These are phyloP conservation scores for Neotragus pygmaeus DNA, from an alignment of 2,113 vertebrate genomes.

Conservation along the genomic window DNA sequence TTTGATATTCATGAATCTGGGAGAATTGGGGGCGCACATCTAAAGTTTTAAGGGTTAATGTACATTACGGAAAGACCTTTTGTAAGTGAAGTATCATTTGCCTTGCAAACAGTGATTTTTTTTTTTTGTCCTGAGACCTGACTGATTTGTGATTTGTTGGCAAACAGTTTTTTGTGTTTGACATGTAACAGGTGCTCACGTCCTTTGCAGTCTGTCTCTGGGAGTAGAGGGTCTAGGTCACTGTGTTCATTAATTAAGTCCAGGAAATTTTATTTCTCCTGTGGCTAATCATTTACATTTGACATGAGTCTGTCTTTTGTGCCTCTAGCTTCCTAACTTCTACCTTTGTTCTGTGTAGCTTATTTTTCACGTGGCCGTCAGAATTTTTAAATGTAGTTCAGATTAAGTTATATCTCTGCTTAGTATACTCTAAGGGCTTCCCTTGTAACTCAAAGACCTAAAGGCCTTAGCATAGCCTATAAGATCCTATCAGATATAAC, in stretches of 20 bases:
- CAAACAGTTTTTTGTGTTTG: conserved; percentile 53
- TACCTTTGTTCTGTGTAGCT: background rate
- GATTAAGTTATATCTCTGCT: background rate
- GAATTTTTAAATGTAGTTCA: background rate
- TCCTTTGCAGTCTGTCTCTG: conserved; percentile 31
- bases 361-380: background rate
- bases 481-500: background rate
- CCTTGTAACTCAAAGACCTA: background rate
- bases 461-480: background rate
- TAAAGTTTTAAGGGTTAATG: conserved; percentile 34
- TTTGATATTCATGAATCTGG: conserved; percentile 13
- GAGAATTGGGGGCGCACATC: background rate
- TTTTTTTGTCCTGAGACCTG: background rate
- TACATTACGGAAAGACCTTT: background rate
- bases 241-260: conserved; percentile 54
- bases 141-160: conserved; percentile 47
- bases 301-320: conserved; percentile 28
- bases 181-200: conserved; percentile 53
- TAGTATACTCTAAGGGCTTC: background rate
- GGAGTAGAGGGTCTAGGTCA: conserved; percentile 55
- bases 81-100: conserved; percentile 16
- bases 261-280: conserved; percentile 40
- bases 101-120: background rate
- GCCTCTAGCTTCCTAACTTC: background rate
- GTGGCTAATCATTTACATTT: conserved; percentile 59